Evolutionary conservation across 2,888 invertebrate genomes (phyloP).

Genomic region (Heliconius charithonia): DNA sequence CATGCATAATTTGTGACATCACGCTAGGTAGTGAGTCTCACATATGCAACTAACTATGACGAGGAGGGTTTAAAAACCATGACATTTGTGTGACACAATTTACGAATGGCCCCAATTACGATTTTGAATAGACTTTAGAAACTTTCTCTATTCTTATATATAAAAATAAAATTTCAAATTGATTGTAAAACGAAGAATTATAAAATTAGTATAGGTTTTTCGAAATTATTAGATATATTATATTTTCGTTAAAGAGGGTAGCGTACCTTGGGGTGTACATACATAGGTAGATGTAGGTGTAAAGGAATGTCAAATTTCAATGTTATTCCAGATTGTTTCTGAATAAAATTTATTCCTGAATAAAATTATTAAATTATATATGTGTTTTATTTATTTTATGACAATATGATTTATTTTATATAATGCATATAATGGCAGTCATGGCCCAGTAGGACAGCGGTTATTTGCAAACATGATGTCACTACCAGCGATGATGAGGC

Average conservation of each 20-base stretch:
- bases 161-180: constrained; percentile 52
- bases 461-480: no score
- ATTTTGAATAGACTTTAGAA: constrained; percentile 53
- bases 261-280: constrained; percentile 58
- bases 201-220: constrained; percentile 61
- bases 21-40: neutral
- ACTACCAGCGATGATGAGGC: no score
- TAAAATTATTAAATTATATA: constrained; percentile 64
- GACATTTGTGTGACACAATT: neutral
- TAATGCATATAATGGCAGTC: no score
- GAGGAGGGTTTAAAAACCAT: neutral
- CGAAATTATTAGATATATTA: constrained; percentile 59
- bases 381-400: constrained; percentile 23
- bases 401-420: neutral
- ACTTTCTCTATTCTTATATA: constrained; percentile 57
- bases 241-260: constrained; percentile 71
- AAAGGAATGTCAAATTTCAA: constrained; percentile 49
- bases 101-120: neutral
- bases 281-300: constrained; percentile 53
- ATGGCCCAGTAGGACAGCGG: no score
- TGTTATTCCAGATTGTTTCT: constrained; percentile 66
- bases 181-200: constrained; percentile 63
- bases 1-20: no score
- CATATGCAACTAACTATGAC: neutral
- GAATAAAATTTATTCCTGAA: constrained; percentile 76